A percentile compares a stretch with the other conserved stretches of the same genome.
Evolutionary conservation across 2,113 vertebrate species (phyloP).

Genomic region (Camelus bactrianus): DNA sequence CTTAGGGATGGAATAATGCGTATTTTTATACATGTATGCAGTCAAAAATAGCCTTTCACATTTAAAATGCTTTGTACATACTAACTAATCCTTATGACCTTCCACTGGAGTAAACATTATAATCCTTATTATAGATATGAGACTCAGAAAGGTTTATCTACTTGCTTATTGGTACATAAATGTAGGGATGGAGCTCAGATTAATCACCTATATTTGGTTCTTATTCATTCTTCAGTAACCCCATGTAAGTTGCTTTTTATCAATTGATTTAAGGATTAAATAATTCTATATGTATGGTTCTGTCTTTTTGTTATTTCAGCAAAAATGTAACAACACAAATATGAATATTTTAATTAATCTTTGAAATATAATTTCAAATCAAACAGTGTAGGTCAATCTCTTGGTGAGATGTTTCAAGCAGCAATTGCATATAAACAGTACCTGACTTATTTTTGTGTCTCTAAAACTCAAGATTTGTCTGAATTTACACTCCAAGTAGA

Average conservation of each 20-base stretch:
- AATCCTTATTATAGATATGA: conserved; percentile 21
- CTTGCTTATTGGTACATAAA: not conserved
- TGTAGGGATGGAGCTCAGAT: not conserved
- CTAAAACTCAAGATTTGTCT: not conserved
- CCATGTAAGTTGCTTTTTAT: not conserved
- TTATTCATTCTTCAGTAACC: not conserved
- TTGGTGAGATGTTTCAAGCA: not conserved
- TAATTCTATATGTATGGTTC: not conserved
- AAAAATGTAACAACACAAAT: not conserved
- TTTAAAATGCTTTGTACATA: not conserved
- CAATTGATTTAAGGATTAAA: not conserved
- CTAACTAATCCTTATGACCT: conserved; percentile 17
- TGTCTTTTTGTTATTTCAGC: not conserved
- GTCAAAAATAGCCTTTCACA: not conserved
- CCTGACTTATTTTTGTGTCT: not conserved
- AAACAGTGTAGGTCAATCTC: not conserved
- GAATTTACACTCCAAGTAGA: not conserved
- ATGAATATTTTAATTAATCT: not conserved
- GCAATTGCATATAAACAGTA: not conserved
- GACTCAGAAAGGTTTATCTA: not conserved
- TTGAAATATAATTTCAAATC: not conserved
- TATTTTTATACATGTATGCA: not conserved
- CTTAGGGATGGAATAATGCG: not conserved
- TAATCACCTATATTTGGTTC: not conserved
- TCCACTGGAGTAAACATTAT: not conserved